Percentiles rank a stretch among this genome's conserved stretches.
These are phyloP conservation scores for Strigamia crassipes DNA, from an alignment of 2,888 invertebrate species.

Conservation along the genomic window DNA sequence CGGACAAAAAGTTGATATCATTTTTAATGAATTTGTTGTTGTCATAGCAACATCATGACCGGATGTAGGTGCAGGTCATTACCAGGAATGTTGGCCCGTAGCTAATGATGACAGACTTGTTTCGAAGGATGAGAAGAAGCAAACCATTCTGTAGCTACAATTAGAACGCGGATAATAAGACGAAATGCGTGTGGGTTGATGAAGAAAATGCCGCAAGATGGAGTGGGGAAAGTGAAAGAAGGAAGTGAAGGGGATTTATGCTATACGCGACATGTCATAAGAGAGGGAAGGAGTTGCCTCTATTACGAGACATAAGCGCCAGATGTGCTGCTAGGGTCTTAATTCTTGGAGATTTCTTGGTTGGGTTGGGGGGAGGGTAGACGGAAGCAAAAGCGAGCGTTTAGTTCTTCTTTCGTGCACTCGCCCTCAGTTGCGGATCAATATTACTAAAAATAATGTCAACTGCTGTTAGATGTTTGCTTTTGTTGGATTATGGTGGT, in stretches of 20 bases:
- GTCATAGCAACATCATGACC: neutral
- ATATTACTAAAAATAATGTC: neutral
- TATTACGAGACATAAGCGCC: slow-evolving; percentile 28
- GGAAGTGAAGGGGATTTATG: neutral
- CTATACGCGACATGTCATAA: slow-evolving; percentile 3
- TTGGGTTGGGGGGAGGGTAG: neutral
- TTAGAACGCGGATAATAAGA: slow-evolving; percentile 17
- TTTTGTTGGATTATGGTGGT: no score
- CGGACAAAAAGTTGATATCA: neutral
- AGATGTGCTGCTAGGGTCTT: slow-evolving; percentile 32
- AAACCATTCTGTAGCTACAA: slow-evolving; percentile 17
- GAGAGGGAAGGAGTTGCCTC: slow-evolving; percentile 22
- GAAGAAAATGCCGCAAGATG: slow-evolving; percentile 6
- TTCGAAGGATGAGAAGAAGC: neutral
- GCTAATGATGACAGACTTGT: slow-evolving; percentile 31
- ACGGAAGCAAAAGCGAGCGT: neutral
- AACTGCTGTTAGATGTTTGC: neutral
- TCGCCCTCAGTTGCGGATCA: no score
- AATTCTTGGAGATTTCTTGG: slow-evolving; percentile 23
- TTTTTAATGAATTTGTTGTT: slow-evolving; percentile 21
- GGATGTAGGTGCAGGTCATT: neutral
- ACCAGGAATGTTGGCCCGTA: neutral
- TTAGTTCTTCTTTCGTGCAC: neutral
- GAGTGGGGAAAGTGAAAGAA: neutral
- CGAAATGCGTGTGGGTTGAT: slow-evolving; percentile 12